Evolutionary conservation across 1,140 invertebrate genomes (phyloP).

Genomic region (Lasioglossum baleicum): DNA sequence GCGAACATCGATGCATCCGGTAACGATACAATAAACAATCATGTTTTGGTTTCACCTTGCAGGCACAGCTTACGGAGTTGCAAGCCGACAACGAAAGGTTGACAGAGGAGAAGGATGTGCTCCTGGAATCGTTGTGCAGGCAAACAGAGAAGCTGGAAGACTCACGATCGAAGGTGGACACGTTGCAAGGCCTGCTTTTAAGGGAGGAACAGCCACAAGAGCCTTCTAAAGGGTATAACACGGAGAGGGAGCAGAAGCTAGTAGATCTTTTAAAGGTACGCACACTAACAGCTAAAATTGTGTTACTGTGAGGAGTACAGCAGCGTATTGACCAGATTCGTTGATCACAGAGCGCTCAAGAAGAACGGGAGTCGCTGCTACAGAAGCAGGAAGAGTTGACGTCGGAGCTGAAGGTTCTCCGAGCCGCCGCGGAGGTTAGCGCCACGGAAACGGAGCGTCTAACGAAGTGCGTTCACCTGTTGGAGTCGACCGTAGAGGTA

Average conservation of each 20-base stretch:
- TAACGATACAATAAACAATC: neutral
- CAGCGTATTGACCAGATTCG: neutral
- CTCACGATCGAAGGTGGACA: conserved; percentile 86
- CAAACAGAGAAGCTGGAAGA: conserved; percentile 96
- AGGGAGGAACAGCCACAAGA: conserved; percentile 84
- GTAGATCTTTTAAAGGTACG: conserved; percentile 89
- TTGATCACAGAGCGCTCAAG: conserved; percentile 85
- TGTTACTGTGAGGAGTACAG: neutral
- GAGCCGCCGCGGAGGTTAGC: conserved; percentile 79
- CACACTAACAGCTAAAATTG: conserved; percentile 15
- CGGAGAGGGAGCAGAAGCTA: conserved; percentile 91
- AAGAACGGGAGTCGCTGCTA: conserved; percentile 86
- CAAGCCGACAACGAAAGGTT: conserved; percentile 93
- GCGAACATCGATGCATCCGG: neutral
- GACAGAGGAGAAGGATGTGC: conserved; percentile 91
- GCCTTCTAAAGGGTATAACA: conserved; percentile 78
- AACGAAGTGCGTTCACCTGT: conserved; percentile 83
- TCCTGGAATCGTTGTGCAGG: conserved; percentile 93
- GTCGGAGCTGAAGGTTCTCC: conserved; percentile 82
- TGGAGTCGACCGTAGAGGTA: conserved; percentile 87
- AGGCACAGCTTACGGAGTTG: conserved; percentile 89
- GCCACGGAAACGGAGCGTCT: conserved; percentile 83
- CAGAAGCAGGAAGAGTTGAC: conserved; percentile 90
- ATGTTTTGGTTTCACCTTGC: neutral
- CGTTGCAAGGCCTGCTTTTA: conserved; percentile 86